Evolutionary conservation across 2,797 vertebrate genomes (phyloP).

Genomic region (Allochrocebus solatus): DNA sequence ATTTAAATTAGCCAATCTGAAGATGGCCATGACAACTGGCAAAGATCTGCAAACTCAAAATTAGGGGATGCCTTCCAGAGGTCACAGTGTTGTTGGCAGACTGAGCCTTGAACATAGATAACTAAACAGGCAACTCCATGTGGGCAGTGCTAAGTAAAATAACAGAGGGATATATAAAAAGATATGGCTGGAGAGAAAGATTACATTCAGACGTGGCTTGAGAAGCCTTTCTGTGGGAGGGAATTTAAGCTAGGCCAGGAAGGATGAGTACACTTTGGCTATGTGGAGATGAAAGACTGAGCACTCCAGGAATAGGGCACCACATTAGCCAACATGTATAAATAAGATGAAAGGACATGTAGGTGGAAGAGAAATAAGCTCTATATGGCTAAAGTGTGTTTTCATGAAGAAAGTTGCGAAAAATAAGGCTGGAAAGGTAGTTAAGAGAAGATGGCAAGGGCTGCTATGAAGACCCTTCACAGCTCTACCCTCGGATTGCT

Average conservation of each 20-base stretch:
- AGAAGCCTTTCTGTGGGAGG: neutral
- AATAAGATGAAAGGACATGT: neutral
- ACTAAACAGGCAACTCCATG: neutral
- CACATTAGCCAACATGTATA: rapidly evolving
- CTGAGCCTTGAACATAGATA: neutral
- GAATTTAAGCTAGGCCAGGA: neutral
- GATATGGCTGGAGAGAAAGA: neutral
- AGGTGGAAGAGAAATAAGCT: neutral
- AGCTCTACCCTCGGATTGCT: neutral
- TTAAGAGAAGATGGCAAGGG: neutral
- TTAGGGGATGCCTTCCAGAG: neutral
- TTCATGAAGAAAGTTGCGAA: neutral
- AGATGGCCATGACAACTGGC: neutral
- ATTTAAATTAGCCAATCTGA: constrained; percentile 1
- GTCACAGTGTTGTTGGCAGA: neutral
- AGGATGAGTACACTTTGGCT: neutral
- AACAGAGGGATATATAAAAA: neutral
- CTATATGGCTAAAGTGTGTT: neutral
- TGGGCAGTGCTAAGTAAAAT: neutral
- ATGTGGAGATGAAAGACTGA: neutral
- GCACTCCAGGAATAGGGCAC: neutral
- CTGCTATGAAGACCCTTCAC: neutral
- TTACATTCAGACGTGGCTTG: neutral
- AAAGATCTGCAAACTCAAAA: neutral
- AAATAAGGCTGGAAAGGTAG: neutral